Base-by-base conservation (phyloP, 2,888 invertebrate species). In the Gisinianus flammeolus region DNA sequence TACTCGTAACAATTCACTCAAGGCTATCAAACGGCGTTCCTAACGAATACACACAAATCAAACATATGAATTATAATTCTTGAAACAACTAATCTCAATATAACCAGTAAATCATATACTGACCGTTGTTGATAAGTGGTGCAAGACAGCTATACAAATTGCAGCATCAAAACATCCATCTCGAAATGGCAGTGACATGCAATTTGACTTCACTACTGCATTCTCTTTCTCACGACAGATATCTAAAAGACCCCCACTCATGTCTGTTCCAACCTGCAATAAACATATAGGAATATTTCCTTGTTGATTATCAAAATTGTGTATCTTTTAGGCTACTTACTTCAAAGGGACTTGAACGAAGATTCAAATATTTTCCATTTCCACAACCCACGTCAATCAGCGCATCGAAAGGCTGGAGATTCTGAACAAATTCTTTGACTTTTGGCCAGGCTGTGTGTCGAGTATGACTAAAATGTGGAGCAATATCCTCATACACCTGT, bases 311-410 rank as follows among this genome's bases (percentile, higher is more conserved):
- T n/a, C 58, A 66, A 66, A 31, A n/a, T 22, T 5, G 66, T 66
- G 12, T 66, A 31, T 16, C 6, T 66, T 10, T 56, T 74, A 76
- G 0, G n/a, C 71, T 22, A 10, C 70, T 8, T 68, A 82, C 80
- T 30, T 73, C 73, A 24, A 79, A 75, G 19, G 30, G 54, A 35
- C 44, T 68, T 58, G 86, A 85, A 81, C 91, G 91, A 1, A 88
- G 86, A 73, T 91, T 90, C 76, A 99, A 90, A 87, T 99, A 98
- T 90, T 99, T 99, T 58, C 98, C 99, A 89, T 99, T 99, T 12
- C 99, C 99, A 87, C 98, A 97, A 6, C 99, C 99, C 54, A 98
- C 91, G 88, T 99, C 99, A 4, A 97, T 86, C 19, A 98, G 86
- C 12, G 96, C 86, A 0, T 93, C 91, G 0, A 93, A 94, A 0